Percentiles rank a stretch among this genome's conserved stretches.
Evolutionary conservation across 2,797 vertebrate species (phyloP).

Genomic region (Phoxinus dragarum): DNA sequence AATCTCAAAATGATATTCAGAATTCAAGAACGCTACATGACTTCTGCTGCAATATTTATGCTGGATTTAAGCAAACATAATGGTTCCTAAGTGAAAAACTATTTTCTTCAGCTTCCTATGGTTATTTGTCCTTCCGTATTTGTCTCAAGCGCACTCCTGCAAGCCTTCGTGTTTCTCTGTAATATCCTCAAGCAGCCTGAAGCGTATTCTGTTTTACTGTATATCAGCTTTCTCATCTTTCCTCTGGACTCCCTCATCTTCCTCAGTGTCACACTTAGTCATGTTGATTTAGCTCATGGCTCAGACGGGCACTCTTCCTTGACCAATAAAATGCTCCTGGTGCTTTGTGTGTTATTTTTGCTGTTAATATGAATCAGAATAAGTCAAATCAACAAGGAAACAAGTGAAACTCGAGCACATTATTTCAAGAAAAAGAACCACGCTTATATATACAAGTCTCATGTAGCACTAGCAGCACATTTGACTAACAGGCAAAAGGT

Average conservation of each 20-base stretch:
- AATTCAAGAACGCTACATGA: neutral
- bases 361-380: neutral
- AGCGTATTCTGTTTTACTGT: conserved; percentile 40
- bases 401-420: neutral
- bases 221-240: conserved; percentile 51
- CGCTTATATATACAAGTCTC: neutral
- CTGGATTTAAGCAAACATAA: neutral
- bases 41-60: neutral
- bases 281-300: conserved; percentile 51
- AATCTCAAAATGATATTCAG: conserved; percentile 1
- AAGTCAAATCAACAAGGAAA: conserved; percentile 5
- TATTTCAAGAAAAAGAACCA: neutral
- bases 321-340: conserved; percentile 25
- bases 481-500: neutral
- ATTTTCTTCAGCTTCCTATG: neutral
- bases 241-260: conserved; percentile 48
- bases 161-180: neutral
- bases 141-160: neutral
- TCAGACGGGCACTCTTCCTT: conserved; percentile 28
- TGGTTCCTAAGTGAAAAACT: neutral
- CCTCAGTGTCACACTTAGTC: conserved; percentile 53
- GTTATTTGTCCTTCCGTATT: neutral
- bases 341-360: conserved; percentile 7
- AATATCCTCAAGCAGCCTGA: conserved; percentile 34
- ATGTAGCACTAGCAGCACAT: neutral